phyloP scores from a whole-genome alignment of 1,140 invertebrate species.

The Bombus turneri region DNA sequence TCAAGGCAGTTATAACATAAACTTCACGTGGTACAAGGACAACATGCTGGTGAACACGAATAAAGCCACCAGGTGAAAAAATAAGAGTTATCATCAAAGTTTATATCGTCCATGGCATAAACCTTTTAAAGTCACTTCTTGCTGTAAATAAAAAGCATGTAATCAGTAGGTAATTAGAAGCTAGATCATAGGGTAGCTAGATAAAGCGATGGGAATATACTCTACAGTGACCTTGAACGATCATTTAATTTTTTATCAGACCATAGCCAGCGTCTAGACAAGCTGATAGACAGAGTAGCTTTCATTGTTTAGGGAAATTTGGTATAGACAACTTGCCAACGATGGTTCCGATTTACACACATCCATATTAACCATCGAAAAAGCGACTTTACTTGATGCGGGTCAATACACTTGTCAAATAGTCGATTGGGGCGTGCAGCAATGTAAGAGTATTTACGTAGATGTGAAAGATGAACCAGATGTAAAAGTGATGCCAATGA shows the following conservation, averaged over 20 bases:
- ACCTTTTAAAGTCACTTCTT: neutral
- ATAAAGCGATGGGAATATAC: neutral
- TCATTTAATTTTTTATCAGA: too few species aligned
- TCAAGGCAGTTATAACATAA: slow-evolving; percentile 88
- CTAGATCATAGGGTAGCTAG: neutral
- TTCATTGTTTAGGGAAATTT: slow-evolving; percentile 76
- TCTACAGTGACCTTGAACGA: neutral
- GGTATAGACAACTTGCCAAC: slow-evolving; percentile 81
- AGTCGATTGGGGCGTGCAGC: slow-evolving; percentile 88
- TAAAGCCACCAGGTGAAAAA: slow-evolving; percentile 86
- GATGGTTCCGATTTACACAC: slow-evolving; percentile 87
- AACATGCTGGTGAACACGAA: slow-evolving; percentile 88
- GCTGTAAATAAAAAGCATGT: neutral
- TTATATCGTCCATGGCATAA: too few species aligned
- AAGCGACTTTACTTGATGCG: slow-evolving; percentile 86
- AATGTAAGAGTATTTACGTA: slow-evolving; percentile 87
- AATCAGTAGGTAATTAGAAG: neutral
- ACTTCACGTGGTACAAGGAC: slow-evolving; percentile 92
- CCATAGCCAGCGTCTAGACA: neutral
- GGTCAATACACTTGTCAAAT: slow-evolving; percentile 89
- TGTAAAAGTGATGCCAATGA: slow-evolving; percentile 88
- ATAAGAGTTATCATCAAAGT: neutral
- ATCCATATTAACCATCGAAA: slow-evolving; percentile 87
- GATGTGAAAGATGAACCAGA: slow-evolving; percentile 86
- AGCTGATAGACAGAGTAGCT: neutral